Base-by-base conservation (phyloP, 2,888 invertebrate species). In the Caenorhabditis imperialis region DNA sequence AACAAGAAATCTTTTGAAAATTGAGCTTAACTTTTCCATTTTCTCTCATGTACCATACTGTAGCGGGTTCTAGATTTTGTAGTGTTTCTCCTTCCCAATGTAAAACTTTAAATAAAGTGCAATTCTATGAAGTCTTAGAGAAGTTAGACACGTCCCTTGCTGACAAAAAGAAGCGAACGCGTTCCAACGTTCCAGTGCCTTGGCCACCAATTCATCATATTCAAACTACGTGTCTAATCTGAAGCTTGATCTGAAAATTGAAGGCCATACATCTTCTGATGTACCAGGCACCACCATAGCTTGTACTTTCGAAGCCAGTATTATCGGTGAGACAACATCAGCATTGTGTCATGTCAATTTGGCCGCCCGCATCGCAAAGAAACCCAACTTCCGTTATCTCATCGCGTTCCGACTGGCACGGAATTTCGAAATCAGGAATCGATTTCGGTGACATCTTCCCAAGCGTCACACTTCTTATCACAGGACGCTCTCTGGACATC, bases 381-480 rank as follows among this genome's bases (percentile, higher is more conserved):
- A 53, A 40, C 25, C 35, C 51, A 16, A 8, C 27, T 45, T 67
- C 35, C 40, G 44, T 67, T 57, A 67, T 67, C 67, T 38, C 57
- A 57, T 48, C 57, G 40, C 33, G 57, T 55, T 58, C 67, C 50
- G 35, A 51, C 67, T 57, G 67, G 67, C 67, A 67, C 67, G 67
- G 45, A 51, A 57, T 67, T 67, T 38, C 57, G 42, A 48, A 55
- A 50, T 55, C 50, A 57, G 55, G 65, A 14, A 65, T 65, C 40
- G n/a, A 63, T 55, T 63, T 18, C 53, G 57, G 50, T 50, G 57
- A 57, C 65, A 57, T 57, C 50, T 40, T 55, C 48, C 40, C 55
- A 35, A 42, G 40, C 55, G 55, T 55, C 33, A 65, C 57, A 58
- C 67, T 67, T 67, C 57, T 67, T 67, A 67, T 67, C 67, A 67